Evolutionary conservation across 2,113 vertebrate species (phyloP).

Genomic region (Hiodon tergisus): DNA sequence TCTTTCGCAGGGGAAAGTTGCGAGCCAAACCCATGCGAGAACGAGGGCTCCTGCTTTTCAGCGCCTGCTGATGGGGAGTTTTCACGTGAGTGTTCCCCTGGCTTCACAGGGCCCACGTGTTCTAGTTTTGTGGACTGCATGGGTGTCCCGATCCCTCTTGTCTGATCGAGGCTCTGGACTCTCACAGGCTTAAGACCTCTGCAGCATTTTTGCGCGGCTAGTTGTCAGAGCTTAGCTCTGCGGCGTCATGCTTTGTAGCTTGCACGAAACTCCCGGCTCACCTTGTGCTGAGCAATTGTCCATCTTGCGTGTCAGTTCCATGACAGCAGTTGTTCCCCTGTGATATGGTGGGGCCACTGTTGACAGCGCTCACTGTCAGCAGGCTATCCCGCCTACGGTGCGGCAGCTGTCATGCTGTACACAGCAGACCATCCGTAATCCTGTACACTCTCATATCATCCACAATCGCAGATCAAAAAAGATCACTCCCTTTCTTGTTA

Average conservation of each 20-base stretch:
- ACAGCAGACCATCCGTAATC: not conserved
- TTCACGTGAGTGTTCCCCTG: conserved; percentile 37
- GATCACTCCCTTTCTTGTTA: not conserved
- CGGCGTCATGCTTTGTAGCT: not conserved
- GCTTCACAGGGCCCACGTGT: conserved; percentile 33
- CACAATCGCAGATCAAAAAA: not conserved
- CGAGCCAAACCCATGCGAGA: conserved; percentile 34
- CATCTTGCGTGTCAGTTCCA: conserved; percentile 8
- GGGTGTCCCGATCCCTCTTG: conserved; percentile 10
- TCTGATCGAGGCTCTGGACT: not conserved
- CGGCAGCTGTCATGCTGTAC: not conserved
- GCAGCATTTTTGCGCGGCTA: not conserved
- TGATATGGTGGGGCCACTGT: conserved; percentile 7
- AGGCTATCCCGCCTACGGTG: not conserved
- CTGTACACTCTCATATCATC: not conserved
- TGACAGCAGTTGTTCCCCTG: not conserved
- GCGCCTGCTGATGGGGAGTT: conserved; percentile 33
- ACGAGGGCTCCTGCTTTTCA: conserved; percentile 25
- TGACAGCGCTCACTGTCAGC: conserved; percentile 8
- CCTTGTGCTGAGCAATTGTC: conserved; percentile 12
- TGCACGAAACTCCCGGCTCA: not conserved
- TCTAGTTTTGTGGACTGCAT: conserved; percentile 26
- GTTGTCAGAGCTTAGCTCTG: not conserved
- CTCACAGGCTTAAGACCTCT: conserved; percentile 6
- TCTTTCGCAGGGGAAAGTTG: conserved; percentile 24